Base-by-base conservation (phyloP, 1,140 invertebrate genomes). In the Drosophila persimilis region DNA sequence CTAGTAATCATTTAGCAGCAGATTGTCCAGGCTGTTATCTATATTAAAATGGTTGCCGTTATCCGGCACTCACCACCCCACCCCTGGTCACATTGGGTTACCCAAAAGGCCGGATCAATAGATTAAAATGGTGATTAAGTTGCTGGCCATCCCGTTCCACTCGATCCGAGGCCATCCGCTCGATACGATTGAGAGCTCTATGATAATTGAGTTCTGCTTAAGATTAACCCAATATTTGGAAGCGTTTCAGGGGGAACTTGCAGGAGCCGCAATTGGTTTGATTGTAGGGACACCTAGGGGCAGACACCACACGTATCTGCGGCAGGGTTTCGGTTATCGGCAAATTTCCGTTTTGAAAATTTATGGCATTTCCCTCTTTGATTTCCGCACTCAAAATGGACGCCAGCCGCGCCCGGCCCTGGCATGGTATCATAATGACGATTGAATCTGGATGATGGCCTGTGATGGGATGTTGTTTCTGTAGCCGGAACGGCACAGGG, bases 341-440 rank as follows among this genome's bases (percentile, higher is more conserved):
- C 44, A 61, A 70, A 62, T 65, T 86, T 85, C 81, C 81, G 81
- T 81, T 85, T 70, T 81, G 77, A 65, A 71, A 85, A 86, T 85
- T 81, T 77, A 67, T 86, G 81, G 73, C 81, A 88, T 86, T 85
- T 85, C 81, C 81, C 73, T 77, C 76, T 86, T 86, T 85, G 81
- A 85, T 86, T 85, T 85, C 81, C 81, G 81, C 81, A 77, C 81
- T 85, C 77, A 81, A 85, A 75, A 60, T 60, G 74, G 70, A 81
- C 74, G 76, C 67, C 57, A 24, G 61, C 60, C 29, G 31, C 48
- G 65, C 7, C 46, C 45, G 43, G 52, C 60, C 35, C 35, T 13
- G 2, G 8, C 35, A 39, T 41, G 69, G 77, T 69, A 85, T 85
- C 81, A 77, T 86, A 85, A 85, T 86, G 75, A 84, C 75, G 77